Percentiles rank a stretch among this genome's conserved stretches.
These are phyloP conservation scores for Momotus momota DNA, from an alignment of 2,797 vertebrate genomes.

Conservation along the genomic window DNA sequence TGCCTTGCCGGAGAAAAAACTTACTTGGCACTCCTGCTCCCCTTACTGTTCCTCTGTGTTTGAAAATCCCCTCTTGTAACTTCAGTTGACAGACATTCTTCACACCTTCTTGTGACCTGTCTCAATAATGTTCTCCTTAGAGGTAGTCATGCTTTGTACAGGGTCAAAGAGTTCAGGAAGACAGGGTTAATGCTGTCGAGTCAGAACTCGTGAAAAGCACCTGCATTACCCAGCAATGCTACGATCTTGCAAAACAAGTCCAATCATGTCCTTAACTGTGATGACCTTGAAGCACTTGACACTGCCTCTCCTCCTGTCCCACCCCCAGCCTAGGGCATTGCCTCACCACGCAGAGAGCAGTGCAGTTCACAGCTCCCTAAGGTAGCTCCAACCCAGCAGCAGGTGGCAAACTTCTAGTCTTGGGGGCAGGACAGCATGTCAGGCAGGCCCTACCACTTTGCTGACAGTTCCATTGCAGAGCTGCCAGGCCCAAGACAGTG, in stretches of 20 bases:
- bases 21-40: background rate
- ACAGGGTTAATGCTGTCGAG: rapidly evolving
- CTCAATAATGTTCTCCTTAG: background rate
- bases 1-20: background rate
- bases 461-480: background rate
- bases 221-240: rapidly evolving
- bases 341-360: rapidly evolving
- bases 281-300: no score
- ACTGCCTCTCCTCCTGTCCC: no score
- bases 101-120: background rate
- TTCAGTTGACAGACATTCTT: background rate
- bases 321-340: no score
- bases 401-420: no score
- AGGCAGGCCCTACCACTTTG: background rate
- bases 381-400: background rate
- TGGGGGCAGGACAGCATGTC: background rate
- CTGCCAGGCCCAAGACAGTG: background rate
- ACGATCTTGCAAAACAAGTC: background rate
- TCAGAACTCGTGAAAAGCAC: background rate
- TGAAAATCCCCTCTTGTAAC: background rate
- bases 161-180: background rate
- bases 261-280: rapidly evolving
- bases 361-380: background rate
- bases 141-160: background rate
- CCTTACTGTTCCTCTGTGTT: background rate